Evolutionary conservation across 2,797 vertebrate genomes (phyloP).

Genomic region (Enteromius radiatus): DNA sequence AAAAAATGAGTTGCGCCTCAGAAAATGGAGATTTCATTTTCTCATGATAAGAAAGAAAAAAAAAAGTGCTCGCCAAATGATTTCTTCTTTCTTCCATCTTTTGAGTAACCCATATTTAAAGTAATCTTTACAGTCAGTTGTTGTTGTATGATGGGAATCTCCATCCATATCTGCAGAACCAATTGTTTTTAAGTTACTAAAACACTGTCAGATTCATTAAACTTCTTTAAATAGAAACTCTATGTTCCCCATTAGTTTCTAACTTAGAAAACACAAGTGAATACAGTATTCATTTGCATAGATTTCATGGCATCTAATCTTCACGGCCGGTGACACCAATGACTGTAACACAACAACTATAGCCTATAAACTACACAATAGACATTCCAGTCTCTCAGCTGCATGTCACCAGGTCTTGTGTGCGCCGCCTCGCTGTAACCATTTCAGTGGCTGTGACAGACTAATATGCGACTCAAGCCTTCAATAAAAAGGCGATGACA

Average conservation of each 20-base stretch:
- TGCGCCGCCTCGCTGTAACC: constrained; percentile 28
- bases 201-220: background rate
- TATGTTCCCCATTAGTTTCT: background rate
- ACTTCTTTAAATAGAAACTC: background rate
- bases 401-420: constrained; percentile 49
- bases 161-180: background rate
- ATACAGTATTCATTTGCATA: constrained; percentile 2
- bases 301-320: background rate
- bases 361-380: constrained; percentile 48
- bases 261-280: constrained; percentile 4
- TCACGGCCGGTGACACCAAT: constrained; percentile 13
- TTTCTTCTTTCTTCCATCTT: constrained; percentile 8
- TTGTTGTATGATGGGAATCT: background rate
- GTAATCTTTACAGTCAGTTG: background rate
- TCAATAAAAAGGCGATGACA: constrained; percentile 65
- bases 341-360: constrained; percentile 33
- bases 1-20: background rate
- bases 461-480: constrained; percentile 58
- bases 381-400: constrained; percentile 54
- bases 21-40: constrained; percentile 23
- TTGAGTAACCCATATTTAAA: constrained; percentile 2
- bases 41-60: background rate
- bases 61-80: background rate
- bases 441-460: constrained; percentile 61
- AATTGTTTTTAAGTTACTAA: background rate